Evolutionary conservation across 1,140 invertebrate genomes (phyloP).

Genomic region (Anthonomus grandis): DNA sequence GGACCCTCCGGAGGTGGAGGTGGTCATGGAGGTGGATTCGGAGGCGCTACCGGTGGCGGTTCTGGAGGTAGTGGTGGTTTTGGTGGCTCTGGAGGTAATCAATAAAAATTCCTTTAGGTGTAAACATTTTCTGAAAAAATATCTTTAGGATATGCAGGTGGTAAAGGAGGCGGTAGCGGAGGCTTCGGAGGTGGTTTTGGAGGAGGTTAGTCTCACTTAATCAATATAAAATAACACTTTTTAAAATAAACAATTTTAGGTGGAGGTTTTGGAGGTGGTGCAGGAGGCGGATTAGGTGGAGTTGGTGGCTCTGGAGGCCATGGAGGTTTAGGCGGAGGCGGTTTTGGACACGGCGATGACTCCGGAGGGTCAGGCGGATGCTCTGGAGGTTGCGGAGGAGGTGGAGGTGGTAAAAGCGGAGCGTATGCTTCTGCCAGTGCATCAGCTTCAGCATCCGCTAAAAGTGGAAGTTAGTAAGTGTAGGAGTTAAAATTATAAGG

Average conservation of each 20-base stretch:
- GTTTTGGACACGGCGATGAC: neutral
- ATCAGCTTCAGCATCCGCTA: conserved; percentile 17
- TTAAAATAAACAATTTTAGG: neutral
- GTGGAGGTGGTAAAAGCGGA: conserved; percentile 11
- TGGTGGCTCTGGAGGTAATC: neutral
- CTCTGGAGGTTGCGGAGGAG: conserved; percentile 9
- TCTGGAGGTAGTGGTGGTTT: conserved; percentile 8
- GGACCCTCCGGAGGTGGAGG: conserved; percentile 3
- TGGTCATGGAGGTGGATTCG: neutral
- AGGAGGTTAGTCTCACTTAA: neutral
- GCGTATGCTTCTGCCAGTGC: conserved; percentile 12
- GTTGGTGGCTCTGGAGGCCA: neutral
- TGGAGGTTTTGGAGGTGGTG: neutral
- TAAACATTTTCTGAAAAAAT: neutral
- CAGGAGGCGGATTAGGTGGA: neutral
- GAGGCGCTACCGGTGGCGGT: neutral
- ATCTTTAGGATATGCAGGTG: neutral
- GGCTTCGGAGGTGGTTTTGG: neutral
- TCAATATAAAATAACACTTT: no score
- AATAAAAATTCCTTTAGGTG: no score
- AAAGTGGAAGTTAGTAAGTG: conserved; percentile 21
- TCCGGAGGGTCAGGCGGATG: conserved; percentile 14
- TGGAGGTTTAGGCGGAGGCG: neutral
- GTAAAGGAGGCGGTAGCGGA: neutral
- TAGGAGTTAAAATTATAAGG: no score